Percentiles rank a stretch among this genome's conserved stretches.
Evolutionary conservation across 2,888 invertebrate genomes (phyloP).

Genomic region (Vanessa cardui): DNA sequence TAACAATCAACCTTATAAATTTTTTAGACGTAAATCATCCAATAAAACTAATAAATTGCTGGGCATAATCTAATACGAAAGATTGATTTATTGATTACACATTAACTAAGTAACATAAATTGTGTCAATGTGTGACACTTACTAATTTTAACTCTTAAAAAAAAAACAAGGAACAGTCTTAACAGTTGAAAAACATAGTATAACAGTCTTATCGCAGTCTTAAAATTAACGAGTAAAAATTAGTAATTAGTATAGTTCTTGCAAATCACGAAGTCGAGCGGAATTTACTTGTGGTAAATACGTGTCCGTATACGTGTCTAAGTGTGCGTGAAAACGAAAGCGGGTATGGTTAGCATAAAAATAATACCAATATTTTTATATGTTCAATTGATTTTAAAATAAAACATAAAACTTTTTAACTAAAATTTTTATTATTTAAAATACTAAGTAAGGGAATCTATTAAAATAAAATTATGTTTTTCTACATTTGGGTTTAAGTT

Average conservation of each 20-base stretch:
- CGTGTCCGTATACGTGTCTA: slow-evolving; percentile 7
- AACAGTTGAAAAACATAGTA: too few species aligned
- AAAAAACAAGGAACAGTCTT: too few species aligned
- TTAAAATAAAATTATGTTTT: slow-evolving; percentile 6
- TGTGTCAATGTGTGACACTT: too few species aligned
- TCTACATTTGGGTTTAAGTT: slow-evolving; percentile 4
- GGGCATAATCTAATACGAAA: too few species aligned
- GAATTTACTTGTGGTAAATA: slow-evolving; percentile 5
- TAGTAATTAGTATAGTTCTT: neutral
- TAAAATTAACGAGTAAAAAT: too few species aligned
- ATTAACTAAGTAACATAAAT: too few species aligned
- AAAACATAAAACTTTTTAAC: slow-evolving; percentile 1
- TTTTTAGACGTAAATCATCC: too few species aligned
- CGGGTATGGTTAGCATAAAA: slow-evolving; percentile 7
- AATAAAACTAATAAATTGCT: too few species aligned
- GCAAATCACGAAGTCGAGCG: slow-evolving; percentile 1
- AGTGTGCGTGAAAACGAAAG: neutral
- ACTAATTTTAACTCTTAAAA: too few species aligned
- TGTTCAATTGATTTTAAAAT: slow-evolving; percentile 7
- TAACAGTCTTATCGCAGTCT: too few species aligned
- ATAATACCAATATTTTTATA: slow-evolving; percentile 6
- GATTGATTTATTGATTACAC: too few species aligned
- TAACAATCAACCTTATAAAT: too few species aligned
- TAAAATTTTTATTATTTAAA: slow-evolving; percentile 7
- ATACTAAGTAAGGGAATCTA: slow-evolving; percentile 5